Evolutionary conservation across 2,888 invertebrate genomes (phyloP), one percentile per base, ranked within the genome.

Genomic region (Malthinus seriepunctatus): DNA sequence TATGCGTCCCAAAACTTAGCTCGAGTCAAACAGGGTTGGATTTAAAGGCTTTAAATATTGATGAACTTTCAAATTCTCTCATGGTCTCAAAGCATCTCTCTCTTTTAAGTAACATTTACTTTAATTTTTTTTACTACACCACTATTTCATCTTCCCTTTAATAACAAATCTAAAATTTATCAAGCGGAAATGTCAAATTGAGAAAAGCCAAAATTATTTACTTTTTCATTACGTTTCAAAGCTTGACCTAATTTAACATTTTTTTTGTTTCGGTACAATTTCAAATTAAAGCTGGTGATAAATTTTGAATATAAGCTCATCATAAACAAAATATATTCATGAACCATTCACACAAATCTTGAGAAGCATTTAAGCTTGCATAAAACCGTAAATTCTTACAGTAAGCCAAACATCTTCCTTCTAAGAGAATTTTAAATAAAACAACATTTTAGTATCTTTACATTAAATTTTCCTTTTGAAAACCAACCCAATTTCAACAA

Each of bases 11-110:
- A 32, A 49, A 51, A 52, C 48, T 57, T 57, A 49, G 54, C 37
- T 32, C 15, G 56, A 56, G 52, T 56, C 47, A 51, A 60, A 56
- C 60, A 59, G 47, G 52, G 49, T 38, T 46, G 60, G 60, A 60
- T 60, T 60, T 56, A 46, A n/a, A 48, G 52, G 60, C 60, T 60
- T 56, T 60, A 60, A 56, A 60, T 60, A 60, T 60, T 60, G 60
- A 60, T 60, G 60, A 56, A 51, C n/a, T 45, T 8, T 42, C 15
- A 42, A 42, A 42, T 42, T 42, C 23, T 15, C n/a, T 8, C 14
- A 42, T n/a, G n/a, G 11, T 15, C 23, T 42, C 10, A 14, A 23
- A 8, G 31, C 15, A 45, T 45, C 8, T 31, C 23, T 23, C 45
- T 45, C 9, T 42, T 42, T 15, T 42, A 9, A 42, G 15, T 42